Conservation (phyloP, 2,113 vertebrate genomes). For the Triplophysa tibetana region DNA sequence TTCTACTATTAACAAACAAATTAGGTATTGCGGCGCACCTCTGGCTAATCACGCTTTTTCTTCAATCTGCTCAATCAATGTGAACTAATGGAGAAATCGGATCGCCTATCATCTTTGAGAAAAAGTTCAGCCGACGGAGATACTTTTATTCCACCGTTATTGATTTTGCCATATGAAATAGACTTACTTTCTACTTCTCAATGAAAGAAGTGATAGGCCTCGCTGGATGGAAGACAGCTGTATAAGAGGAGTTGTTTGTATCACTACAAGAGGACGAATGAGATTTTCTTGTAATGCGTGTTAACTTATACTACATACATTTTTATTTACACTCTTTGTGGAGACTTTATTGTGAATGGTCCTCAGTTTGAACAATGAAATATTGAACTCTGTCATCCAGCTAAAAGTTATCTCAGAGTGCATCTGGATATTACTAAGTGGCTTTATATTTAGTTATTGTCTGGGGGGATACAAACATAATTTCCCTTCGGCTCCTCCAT, state of each 20-base stretch:
- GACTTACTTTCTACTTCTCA: constrained; percentile 26
- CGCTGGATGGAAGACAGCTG: neutral
- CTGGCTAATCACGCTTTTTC: constrained; percentile 2
- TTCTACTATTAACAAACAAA: neutral
- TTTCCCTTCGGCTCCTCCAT: constrained; percentile 75
- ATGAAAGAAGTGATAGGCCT: constrained; percentile 23
- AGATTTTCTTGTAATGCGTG: neutral
- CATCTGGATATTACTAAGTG: constrained; percentile 44
- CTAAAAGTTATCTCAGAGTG: constrained; percentile 32
- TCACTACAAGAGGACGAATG: neutral
- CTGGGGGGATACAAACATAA: constrained; percentile 63
- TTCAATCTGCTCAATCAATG: constrained; percentile 24
- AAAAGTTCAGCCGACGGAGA: constrained; percentile 21
- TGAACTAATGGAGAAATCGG: constrained; percentile 34
- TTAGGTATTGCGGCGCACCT: neutral
- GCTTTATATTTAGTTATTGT: constrained; percentile 55
- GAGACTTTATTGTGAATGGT: constrained; percentile 6
- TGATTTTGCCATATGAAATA: constrained; percentile 28
- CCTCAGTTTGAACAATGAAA: constrained; percentile 28
- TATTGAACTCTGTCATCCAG: constrained; percentile 27
- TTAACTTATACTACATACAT: neutral
- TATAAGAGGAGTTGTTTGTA: constrained; percentile 1
- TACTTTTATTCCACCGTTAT: constrained; percentile 32
- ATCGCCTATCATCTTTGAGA: constrained; percentile 35
- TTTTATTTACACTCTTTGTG: no score